Evolutionary conservation across 1,140 invertebrate genomes (phyloP).

Genomic region (Papilio machaon): DNA sequence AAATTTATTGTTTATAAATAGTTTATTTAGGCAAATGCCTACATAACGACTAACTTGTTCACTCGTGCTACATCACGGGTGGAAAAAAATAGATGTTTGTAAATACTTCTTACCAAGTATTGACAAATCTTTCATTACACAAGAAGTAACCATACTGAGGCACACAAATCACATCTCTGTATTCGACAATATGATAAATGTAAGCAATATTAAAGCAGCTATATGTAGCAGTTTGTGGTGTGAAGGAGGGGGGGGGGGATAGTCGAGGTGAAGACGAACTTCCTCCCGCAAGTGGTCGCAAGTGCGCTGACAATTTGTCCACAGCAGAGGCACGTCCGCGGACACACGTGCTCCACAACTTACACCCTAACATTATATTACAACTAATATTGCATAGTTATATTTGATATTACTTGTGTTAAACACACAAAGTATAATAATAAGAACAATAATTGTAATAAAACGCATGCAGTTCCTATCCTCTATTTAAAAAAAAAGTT

Average conservation of each 20-base stretch:
- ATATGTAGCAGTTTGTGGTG: neutral
- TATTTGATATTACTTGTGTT: neutral
- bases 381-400: neutral
- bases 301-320: conserved; percentile 21
- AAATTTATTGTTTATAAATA: too few relatives aligned
- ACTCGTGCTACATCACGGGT: too few relatives aligned
- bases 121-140: neutral
- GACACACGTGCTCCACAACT: conserved; percentile 22
- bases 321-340: neutral
- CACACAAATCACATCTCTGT: neutral
- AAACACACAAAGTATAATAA: neutral
- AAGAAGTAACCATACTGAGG: neutral
- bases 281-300: conserved; percentile 13
- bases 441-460: neutral
- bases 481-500: neutral
- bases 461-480: too few relatives aligned
- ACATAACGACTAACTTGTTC: too few relatives aligned
- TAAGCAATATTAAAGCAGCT: neutral
- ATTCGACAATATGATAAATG: conserved; percentile 9
- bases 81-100: too few relatives aligned
- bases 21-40: too few relatives aligned
- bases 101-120: too few relatives aligned
- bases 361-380: neutral
- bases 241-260: neutral
- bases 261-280: neutral